phyloP scores from a whole-genome alignment of 2,888 invertebrate genomes.

The Sarcophaga subvicina region DNA sequence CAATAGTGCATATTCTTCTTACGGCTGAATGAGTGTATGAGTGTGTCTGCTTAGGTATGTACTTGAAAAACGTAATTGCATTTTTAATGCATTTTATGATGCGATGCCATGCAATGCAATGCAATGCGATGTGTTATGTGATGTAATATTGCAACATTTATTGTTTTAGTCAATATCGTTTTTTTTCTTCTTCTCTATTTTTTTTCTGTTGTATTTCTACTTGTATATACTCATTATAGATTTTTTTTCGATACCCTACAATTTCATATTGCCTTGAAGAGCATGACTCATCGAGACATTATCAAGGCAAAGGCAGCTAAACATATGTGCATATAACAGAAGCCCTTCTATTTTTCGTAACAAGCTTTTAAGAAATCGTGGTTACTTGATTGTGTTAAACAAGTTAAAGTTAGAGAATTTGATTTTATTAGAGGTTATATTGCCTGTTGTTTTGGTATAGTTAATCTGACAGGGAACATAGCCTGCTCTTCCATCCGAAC shows the following conservation, averaged over 20 bases:
- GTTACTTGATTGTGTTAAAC: no score
- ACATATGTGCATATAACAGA: no score
- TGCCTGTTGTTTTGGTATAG: no score
- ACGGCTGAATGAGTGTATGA: background rate
- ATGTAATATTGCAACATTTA: slow-evolving; percentile 55
- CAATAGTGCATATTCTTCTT: slow-evolving; percentile 16
- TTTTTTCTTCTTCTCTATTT: background rate
- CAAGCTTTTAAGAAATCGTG: no score
- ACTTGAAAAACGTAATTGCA: slow-evolving; percentile 61
- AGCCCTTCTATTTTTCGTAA: no score
- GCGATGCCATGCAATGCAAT: no score
- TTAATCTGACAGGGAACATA: accelerated
- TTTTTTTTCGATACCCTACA: background rate
- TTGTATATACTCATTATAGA: background rate
- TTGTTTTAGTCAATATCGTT: slow-evolving; percentile 47
- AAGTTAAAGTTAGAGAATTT: no score
- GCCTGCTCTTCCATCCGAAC: no score
- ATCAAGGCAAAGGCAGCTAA: no score
- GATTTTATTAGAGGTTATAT: no score
- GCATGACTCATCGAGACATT: no score
- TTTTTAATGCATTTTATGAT: slow-evolving; percentile 59
- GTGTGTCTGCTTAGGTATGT: slow-evolving; percentile 43
- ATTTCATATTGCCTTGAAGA: background rate
- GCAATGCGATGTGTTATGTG: no score
- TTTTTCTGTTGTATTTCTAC: background rate